Evolutionary conservation across 2,797 vertebrate species (phyloP).

Genomic region (Diceros bicornis): DNA sequence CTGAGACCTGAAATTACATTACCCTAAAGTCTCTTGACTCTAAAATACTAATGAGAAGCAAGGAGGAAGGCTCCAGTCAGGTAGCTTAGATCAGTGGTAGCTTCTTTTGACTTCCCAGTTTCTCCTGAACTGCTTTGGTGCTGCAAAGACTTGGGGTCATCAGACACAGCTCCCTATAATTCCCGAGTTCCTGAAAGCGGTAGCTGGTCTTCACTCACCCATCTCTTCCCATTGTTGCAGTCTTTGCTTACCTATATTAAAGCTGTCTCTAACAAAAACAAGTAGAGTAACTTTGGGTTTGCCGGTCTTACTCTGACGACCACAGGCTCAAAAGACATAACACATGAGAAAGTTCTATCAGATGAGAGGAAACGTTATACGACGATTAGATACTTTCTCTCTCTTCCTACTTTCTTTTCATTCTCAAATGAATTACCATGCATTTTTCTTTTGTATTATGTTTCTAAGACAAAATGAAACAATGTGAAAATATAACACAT

Average conservation of each 20-base stretch:
- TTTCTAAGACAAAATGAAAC: not conserved
- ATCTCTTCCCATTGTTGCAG: not conserved
- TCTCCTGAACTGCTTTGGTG: not conserved
- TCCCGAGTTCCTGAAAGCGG: not conserved
- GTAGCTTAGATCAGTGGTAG: not conserved
- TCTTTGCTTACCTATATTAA: not conserved
- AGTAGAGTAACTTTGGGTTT: not conserved
- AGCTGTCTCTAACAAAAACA: not conserved
- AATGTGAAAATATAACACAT: not conserved
- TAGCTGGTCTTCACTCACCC: not conserved
- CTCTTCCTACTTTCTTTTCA: not conserved
- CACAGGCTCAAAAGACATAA: not conserved
- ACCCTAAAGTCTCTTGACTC: not conserved
- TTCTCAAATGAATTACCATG: not conserved
- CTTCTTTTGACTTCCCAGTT: not conserved
- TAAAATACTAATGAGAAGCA: not conserved
- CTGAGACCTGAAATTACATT: no score
- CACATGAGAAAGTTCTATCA: not conserved
- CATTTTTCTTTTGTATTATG: not conserved
- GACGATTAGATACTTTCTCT: not conserved
- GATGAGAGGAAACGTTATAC: not conserved
- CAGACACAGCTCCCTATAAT: not conserved
- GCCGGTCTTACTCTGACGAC: not conserved
- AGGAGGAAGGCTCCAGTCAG: not conserved
- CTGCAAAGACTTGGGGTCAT: fast-evolving